Percentiles rank a stretch among this genome's conserved stretches.
Evolutionary conservation across 2,113 vertebrate genomes (phyloP).

Genomic region (Catagonus wagneri): DNA sequence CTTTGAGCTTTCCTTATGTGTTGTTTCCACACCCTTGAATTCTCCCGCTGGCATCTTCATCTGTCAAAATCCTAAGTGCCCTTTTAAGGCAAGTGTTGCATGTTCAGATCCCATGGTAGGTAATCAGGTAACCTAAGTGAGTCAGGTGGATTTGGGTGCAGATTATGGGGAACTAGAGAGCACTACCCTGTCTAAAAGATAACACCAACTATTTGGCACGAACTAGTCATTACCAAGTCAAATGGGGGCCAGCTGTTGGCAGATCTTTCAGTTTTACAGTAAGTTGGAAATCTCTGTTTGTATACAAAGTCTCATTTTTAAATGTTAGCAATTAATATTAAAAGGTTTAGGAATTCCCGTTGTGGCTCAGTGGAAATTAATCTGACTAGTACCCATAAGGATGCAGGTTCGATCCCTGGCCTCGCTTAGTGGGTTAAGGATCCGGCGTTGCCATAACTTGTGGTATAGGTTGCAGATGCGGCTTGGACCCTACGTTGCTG

Average conservation of each 20-base stretch:
- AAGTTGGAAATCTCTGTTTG: neutral
- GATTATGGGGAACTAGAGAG: neutral
- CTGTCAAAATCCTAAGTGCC: neutral
- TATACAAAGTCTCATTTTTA: conserved; percentile 44
- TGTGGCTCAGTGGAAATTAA: no score
- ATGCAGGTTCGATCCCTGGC: no score
- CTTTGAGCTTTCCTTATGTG: neutral
- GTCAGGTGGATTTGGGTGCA: neutral
- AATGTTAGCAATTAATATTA: neutral
- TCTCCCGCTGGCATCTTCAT: neutral
- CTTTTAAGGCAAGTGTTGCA: neutral
- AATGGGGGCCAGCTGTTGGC: neutral
- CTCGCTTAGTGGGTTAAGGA: no score
- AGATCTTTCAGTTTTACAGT: conserved; percentile 12
- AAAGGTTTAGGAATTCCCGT: no score
- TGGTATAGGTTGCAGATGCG: no score
- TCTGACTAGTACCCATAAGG: no score
- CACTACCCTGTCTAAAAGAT: neutral
- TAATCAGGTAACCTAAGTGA: neutral
- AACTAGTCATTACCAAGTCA: neutral
- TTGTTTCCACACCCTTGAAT: neutral
- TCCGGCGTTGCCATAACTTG: no score
- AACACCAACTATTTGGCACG: neutral
- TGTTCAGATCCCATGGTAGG: neutral
- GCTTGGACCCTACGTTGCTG: no score